phyloP scores from a whole-genome alignment of 2,888 invertebrate species.

The Drosophila flavopinicola region DNA sequence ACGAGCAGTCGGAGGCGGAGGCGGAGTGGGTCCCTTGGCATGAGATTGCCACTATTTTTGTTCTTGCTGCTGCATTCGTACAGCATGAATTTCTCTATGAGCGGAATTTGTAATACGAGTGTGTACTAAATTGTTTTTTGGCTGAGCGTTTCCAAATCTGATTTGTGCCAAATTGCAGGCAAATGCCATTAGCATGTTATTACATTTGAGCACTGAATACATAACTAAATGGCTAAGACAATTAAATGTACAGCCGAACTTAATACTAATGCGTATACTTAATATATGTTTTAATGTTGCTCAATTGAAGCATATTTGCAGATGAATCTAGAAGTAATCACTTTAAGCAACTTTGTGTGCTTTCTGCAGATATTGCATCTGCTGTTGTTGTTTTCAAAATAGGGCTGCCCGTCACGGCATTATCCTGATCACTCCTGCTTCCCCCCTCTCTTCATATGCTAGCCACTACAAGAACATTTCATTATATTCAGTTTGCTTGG shows the following conservation, averaged over 20 bases:
- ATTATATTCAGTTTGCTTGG: constrained; percentile 49
- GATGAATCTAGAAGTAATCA: not conserved
- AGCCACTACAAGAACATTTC: constrained; percentile 20
- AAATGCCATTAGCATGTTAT: constrained; percentile 15
- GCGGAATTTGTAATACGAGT: constrained; percentile 35
- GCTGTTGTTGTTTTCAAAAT: not conserved
- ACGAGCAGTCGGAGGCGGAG: not conserved
- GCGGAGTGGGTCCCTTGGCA: not conserved
- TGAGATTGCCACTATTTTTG: constrained; percentile 3
- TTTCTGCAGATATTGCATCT: constrained; percentile 1
- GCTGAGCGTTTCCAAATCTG: constrained; percentile 29
- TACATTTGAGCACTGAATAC: not conserved
- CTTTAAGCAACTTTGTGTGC: not conserved
- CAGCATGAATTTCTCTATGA: constrained; percentile 47
- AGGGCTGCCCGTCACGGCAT: not conserved
- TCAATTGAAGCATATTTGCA: too few relatives aligned
- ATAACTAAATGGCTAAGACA: too few relatives aligned
- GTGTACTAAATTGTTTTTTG: constrained; percentile 37
- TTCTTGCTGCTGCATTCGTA: constrained; percentile 1
- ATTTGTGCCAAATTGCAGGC: constrained; percentile 29
- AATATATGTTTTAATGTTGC: too few relatives aligned
- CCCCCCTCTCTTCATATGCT: not conserved
- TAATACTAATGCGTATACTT: too few relatives aligned
- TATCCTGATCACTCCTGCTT: not conserved
- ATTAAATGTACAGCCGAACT: too few relatives aligned